phyloP scores from a whole-genome alignment of 2,797 vertebrate genomes.

The Acipenser ruthenus region DNA sequence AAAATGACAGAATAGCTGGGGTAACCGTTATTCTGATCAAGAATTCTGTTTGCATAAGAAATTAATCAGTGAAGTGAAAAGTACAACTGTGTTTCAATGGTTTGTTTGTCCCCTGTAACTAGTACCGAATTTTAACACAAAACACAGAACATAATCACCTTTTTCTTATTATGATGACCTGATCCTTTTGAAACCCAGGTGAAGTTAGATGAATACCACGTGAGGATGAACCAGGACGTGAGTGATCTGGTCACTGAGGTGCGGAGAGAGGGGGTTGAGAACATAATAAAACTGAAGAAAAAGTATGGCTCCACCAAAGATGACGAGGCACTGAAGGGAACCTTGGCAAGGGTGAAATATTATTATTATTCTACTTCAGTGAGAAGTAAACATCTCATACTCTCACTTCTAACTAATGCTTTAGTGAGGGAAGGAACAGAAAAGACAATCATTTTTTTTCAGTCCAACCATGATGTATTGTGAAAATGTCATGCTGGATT shows the following conservation, averaged over 20 bases:
- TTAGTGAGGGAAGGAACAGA: neutral
- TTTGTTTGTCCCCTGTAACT: too few species aligned
- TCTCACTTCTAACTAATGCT: neutral
- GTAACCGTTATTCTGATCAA: too few species aligned
- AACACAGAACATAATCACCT: too few species aligned
- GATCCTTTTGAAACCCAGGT: constrained; percentile 36
- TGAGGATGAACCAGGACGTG: constrained; percentile 50
- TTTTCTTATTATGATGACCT: neutral
- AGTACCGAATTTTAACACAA: too few species aligned
- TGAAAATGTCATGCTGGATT: too few species aligned
- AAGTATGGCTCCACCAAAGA: constrained; percentile 47
- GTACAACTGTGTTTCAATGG: too few species aligned
- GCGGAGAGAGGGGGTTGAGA: constrained; percentile 50
- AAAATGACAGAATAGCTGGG: too few species aligned
- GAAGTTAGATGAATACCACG: constrained; percentile 45
- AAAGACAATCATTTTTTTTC: neutral
- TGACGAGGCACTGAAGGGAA: constrained; percentile 30
- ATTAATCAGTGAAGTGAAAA: too few species aligned
- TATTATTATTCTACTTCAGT: neutral
- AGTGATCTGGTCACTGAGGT: constrained; percentile 51
- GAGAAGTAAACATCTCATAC: neutral
- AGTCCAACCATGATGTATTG: neutral
- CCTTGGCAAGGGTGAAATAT: constrained; percentile 42
- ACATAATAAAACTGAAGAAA: constrained; percentile 51
- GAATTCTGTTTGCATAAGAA: too few species aligned